Percentiles rank a stretch among this genome's conserved stretches.
These are phyloP conservation scores for Apamea anceps DNA, from an alignment of 2,888 invertebrate genomes.

Conservation along the genomic window DNA sequence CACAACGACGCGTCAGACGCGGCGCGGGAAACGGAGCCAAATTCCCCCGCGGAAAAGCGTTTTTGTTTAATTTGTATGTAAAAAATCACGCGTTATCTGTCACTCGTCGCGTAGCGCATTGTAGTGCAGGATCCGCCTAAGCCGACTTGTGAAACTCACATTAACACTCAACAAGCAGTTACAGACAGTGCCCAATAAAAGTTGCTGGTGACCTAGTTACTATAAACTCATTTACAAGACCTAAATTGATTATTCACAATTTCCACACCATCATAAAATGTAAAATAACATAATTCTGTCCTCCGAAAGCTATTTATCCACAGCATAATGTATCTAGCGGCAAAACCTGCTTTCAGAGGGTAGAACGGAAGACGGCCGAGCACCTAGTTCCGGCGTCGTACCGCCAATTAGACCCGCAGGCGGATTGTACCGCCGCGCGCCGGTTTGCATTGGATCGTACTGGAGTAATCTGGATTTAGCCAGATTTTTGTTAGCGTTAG, in stretches of 20 bases:
- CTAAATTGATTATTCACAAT: slow-evolving; percentile 3
- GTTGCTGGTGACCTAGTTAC: neutral
- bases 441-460: slow-evolving; percentile 32
- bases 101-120: neutral
- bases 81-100: neutral
- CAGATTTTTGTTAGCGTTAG: slow-evolving; percentile 27
- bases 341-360: slow-evolving; percentile 51
- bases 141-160: neutral
- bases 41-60: neutral
- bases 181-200: neutral
- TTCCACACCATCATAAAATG: neutral
- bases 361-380: slow-evolving; percentile 58
- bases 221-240: slow-evolving; percentile 1
- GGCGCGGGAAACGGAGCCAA: neutral
- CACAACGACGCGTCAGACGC: neutral
- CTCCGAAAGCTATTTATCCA: slow-evolving; percentile 45
- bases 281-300: slow-evolving; percentile 26
- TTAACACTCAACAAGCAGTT: neutral
- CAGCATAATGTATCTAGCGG: slow-evolving; percentile 51
- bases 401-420: slow-evolving; percentile 65
- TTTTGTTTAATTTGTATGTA: neutral
- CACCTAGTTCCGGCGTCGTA: slow-evolving; percentile 59
- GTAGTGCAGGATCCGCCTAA: neutral
- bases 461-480: slow-evolving; percentile 43
- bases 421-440: slow-evolving; percentile 48